Evolutionary conservation across 2,888 invertebrate species (phyloP).

Genomic region (Julus scandinavius): DNA sequence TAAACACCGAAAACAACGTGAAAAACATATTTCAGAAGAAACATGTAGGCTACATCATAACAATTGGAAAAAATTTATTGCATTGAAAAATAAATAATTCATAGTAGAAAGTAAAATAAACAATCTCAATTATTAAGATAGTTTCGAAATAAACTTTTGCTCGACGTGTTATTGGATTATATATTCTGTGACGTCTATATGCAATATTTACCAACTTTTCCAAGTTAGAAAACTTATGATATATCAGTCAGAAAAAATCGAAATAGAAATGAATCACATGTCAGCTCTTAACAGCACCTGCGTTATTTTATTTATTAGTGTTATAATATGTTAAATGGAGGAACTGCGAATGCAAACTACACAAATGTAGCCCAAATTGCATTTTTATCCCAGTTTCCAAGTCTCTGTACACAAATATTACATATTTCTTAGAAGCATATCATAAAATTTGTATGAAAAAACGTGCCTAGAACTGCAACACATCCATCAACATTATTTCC

Average conservation of each 20-base stretch:
- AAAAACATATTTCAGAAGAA: too few relatives aligned
- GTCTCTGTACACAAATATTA: neutral
- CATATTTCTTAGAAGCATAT: constrained; percentile 1
- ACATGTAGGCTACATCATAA: too few relatives aligned
- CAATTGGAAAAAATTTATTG: too few relatives aligned
- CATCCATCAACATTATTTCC: constrained; percentile 42
- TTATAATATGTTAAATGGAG: constrained; percentile 12
- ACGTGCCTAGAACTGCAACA: neutral
- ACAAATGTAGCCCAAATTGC: neutral
- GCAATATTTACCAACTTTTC: neutral
- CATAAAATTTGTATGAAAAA: constrained; percentile 32
- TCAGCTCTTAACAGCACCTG: constrained; percentile 13
- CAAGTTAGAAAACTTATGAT: neutral
- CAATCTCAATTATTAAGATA: neutral
- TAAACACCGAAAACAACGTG: too few relatives aligned
- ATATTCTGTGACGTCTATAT: neutral
- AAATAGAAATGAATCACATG: neutral
- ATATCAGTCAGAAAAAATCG: neutral
- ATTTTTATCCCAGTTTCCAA: constrained; percentile 10
- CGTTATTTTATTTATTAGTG: constrained; percentile 39
- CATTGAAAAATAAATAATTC: too few relatives aligned
- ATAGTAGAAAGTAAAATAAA: too few relatives aligned
- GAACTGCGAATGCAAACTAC: neutral
- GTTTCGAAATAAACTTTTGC: neutral
- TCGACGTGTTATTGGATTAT: neutral